Evolutionary conservation across 2,797 vertebrate genomes (phyloP).

Genomic region (Anguilla obscura): DNA sequence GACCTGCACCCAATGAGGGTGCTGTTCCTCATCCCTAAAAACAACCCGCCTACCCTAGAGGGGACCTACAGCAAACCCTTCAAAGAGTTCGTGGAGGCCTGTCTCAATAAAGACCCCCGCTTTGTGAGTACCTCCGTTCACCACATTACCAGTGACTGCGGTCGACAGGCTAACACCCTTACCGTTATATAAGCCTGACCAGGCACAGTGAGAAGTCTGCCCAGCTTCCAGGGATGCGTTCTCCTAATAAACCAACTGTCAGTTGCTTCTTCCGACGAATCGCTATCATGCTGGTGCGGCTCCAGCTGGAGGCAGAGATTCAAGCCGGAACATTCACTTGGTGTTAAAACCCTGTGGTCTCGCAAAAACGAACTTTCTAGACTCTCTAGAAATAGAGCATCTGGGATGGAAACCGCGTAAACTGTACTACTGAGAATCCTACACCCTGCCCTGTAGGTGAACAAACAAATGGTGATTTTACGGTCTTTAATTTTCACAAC

Average conservation of each 20-base stretch:
- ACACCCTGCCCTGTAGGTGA: too few relatives aligned
- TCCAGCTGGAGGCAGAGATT: neutral
- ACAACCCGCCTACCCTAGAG: conserved; percentile 93
- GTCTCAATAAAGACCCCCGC: conserved; percentile 96
- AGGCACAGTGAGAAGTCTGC: neutral
- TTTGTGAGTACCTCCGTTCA: conserved; percentile 81
- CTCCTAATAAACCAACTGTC: neutral
- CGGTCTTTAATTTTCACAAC: too few relatives aligned
- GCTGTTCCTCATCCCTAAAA: conserved; percentile 97
- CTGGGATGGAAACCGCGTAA: too few relatives aligned
- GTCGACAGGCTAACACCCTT: neutral
- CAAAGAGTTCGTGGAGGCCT: conserved; percentile 98
- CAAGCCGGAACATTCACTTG: too few relatives aligned
- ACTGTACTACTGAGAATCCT: too few relatives aligned
- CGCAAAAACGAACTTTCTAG: neutral
- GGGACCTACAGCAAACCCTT: conserved; percentile 97
- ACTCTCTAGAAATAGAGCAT: neutral
- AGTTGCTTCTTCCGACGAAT: neutral
- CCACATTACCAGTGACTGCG: neutral
- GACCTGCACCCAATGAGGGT: conserved; percentile 98
- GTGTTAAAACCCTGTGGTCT: too few relatives aligned
- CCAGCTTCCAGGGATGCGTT: neutral
- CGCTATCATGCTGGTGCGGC: neutral
- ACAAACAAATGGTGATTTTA: too few relatives aligned
- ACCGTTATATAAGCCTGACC: neutral